Evolutionary conservation across 1,140 invertebrate species (phyloP), one percentile per base, ranked within the genome.

Genomic region (Acromyrmex echinatior): DNA sequence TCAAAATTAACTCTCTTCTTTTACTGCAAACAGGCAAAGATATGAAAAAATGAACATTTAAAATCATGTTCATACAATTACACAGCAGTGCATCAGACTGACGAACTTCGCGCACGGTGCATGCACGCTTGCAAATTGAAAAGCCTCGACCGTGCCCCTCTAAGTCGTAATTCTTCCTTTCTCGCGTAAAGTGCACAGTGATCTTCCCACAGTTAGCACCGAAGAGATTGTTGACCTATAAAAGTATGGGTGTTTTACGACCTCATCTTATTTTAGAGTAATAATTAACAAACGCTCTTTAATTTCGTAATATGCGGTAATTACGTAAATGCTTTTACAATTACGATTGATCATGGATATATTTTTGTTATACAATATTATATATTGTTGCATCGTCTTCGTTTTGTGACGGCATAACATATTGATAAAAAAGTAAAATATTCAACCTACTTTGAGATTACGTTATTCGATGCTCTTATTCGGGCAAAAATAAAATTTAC

Each of bases 111-210:
- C 12, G 35, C 35, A 39, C 35, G 7, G 35, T 1, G 35, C 21
- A 49, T 58, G 35, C 35, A 81, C 25, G n/a, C 68, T 71, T 71
- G 9, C 35, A 81, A 82, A 73, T 60, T 82, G 12, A 82, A 82
- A 82, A 82, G 53, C 53, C 53, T n/a, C 25, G 51, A 16, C n/a
- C 12, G 16, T 70, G 31, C 49, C n/a, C n/a, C 1, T 66, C 28
- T n/a, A 2, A 81, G 28, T 71, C n/a, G 18, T 35, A 16, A 10
- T 21, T 25, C n/a, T 66, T 53, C 35, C 25, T 28, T 62, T 25
- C 16, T 73, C 12, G 21, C 9, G 31, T 28, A 82, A 73, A 82
- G 12, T 45, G 16, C 3, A 56, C 0, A 14, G 4, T 56, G 28
- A 21, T 58, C 16, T 39, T 12, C 16, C 21, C 16, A 16, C 16